These are phyloP conservation scores for Scartelaos histophorus DNA, from an alignment of 2,113 vertebrate species.

Conservation along the genomic window DNA sequence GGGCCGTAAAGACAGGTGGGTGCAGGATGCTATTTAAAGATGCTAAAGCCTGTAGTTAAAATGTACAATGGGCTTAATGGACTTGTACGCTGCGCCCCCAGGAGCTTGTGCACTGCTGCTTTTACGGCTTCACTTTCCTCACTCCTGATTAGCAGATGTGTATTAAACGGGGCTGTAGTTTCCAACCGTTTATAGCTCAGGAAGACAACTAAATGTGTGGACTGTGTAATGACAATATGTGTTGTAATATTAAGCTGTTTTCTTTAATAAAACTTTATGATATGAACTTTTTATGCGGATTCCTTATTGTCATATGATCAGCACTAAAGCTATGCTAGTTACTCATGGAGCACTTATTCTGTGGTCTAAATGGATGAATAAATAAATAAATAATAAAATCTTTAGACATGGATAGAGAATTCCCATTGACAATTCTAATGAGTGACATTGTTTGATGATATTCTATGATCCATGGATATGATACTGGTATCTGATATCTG, in stretches of 20 bases:
- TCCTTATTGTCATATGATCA: too few species aligned
- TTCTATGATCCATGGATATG: too few species aligned
- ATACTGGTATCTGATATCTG: too few species aligned
- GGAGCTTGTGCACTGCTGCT: constrained; percentile 23
- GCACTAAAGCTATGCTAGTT: not conserved
- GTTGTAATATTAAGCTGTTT: not conserved
- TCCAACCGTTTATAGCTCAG: constrained; percentile 32
- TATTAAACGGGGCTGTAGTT: constrained; percentile 60
- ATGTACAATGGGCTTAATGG: constrained; percentile 18
- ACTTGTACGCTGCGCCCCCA: constrained; percentile 9
- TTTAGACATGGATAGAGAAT: too few species aligned
- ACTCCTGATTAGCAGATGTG: constrained; percentile 56
- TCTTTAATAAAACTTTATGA: too few species aligned
- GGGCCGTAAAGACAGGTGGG: constrained; percentile 27
- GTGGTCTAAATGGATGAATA: too few species aligned
- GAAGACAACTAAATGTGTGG: not conserved
- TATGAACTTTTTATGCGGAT: too few species aligned
- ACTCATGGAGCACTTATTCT: too few species aligned
- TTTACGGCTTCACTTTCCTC: constrained; percentile 46
- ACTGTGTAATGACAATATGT: not conserved
- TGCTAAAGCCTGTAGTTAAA: constrained; percentile 30
- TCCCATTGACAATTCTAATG: too few species aligned
- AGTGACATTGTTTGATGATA: too few species aligned
- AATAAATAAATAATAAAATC: not conserved
- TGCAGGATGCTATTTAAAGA: constrained; percentile 21